A percentile compares a stretch with the other conserved stretches of the same genome.
Conservation (phyloP, 2,113 vertebrate genomes). For the Willisornis vidua region DNA sequence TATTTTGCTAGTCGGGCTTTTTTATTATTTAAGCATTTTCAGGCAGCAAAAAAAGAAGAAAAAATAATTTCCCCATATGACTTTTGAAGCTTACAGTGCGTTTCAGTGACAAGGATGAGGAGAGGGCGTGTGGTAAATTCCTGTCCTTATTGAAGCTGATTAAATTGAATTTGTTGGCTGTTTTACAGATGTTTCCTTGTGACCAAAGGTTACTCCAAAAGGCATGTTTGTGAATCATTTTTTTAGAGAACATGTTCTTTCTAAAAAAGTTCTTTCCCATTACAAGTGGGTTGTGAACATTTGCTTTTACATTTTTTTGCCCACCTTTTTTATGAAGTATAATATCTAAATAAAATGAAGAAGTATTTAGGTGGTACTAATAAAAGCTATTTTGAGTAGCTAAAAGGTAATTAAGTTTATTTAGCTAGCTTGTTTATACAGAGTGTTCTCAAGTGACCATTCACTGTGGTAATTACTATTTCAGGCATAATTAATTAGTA, state of each 20-base stretch:
- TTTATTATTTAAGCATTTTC: not conserved
- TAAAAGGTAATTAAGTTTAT: constrained; percentile 26
- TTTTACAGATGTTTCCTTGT: not conserved
- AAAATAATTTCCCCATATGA: fast-evolving
- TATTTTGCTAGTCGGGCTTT: not conserved
- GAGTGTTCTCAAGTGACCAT: constrained; percentile 21
- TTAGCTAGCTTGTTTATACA: not conserved
- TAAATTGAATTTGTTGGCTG: not conserved
- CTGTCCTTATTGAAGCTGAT: not conserved
- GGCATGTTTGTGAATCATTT: not conserved
- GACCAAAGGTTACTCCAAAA: not conserved
- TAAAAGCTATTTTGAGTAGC: constrained; percentile 4
- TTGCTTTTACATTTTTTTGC: not conserved
- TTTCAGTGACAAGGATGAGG: not conserved
- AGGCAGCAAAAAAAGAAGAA: not conserved
- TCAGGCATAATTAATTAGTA: constrained; percentile 47
- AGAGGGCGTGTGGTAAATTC: not conserved
- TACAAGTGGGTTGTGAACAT: not conserved
- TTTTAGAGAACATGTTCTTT: not conserved
- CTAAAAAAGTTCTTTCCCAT: not conserved
- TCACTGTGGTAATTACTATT: constrained; percentile 27
- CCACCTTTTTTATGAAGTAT: not conserved
- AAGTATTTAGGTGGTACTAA: not conserved
- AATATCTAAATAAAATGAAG: not conserved
- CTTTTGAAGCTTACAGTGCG: not conserved